Evolutionary conservation across 37 sponge, comb jelly and placozoan species (phyloP).

Genomic region (Oopsacas minuta): DNA sequence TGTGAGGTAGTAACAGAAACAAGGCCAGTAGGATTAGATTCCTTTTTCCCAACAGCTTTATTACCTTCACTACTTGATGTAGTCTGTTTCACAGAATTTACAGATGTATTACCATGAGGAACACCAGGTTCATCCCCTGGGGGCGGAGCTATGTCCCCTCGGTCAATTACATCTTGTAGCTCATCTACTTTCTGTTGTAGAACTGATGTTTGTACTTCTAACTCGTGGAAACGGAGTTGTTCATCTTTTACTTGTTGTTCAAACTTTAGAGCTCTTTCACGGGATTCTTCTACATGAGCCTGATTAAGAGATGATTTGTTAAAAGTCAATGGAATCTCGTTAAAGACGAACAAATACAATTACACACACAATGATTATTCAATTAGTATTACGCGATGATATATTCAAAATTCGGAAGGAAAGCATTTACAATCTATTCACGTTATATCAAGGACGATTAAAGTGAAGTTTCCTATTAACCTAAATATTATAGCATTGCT

Average conservation of each 20-base stretch:
- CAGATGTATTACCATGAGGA: neutral
- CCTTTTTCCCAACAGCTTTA: neutral
- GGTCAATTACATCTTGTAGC: neutral
- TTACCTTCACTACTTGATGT: neutral
- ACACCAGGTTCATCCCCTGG: too few species aligned
- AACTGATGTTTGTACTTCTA: neutral
- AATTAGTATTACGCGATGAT: too few species aligned
- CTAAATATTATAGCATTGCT: too few species aligned
- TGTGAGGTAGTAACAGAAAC: neutral
- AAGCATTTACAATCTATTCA: too few species aligned
- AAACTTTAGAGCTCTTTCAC: constrained; percentile 1
- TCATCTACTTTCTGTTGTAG: constrained; percentile 17
- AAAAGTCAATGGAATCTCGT: neutral
- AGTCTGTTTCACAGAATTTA: neutral
- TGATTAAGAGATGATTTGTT: neutral
- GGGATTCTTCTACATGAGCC: neutral
- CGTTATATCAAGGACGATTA: too few species aligned
- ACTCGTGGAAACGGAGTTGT: neutral
- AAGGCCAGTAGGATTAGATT: neutral
- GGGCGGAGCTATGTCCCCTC: neutral
- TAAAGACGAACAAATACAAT: neutral
- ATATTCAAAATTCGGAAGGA: too few species aligned
- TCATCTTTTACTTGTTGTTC: constrained; percentile 18
- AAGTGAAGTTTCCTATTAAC: too few species aligned
- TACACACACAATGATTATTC: too few species aligned